Base-by-base conservation (phyloP, 2,888 invertebrate species). In the Stenoptilia bipunctidactyla region DNA sequence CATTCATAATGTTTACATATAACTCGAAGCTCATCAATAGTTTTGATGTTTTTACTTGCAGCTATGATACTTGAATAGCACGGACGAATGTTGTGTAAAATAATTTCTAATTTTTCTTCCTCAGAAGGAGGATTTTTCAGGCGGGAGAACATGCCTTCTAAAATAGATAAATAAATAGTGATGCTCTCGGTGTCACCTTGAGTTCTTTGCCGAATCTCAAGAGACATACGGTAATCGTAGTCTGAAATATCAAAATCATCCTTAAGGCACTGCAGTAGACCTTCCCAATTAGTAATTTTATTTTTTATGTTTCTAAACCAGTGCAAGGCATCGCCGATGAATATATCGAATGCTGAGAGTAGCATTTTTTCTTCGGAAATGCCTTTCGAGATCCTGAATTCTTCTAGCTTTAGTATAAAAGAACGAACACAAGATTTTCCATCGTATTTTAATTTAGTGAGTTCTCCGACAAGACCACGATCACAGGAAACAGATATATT, bases 81-180 rank as follows among this genome's bases (percentile, higher is more conserved):
- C 0, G 53, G 53, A 0, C 49, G 40, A 8, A 53, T 49, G 20
- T 51, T 53, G 30, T 51, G 51, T 0, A 51, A 4, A 0, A 55
- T 1, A 1, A 55, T 52, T 3, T 55, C 51, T 1, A 53, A 14
- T 36, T 52, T 47, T 0, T 48, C 48, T 0, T 43, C 38, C 15
- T 55, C 51, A 1, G 40, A 13, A 9, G 46, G n/a, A 1, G 41
- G 25, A 30, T 45, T 49, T 1, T 1, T 34, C 0, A 53, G 36
- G 0, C 51, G 44, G 0, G 49, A 46, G 30, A 53, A 52, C 45
- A 51, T 41, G 3, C 47, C 49, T 1, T 41, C 15, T 51, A 56
- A 52, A 1, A 53, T 51, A 0, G 53, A 40, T 0, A 53, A 5
- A 14, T 51, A 53, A 8, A 53, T 34, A 15, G 41, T 25, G 5